phyloP scores from a whole-genome alignment of 2,888 invertebrate species.

The Pachycephus smyrnensis region DNA sequence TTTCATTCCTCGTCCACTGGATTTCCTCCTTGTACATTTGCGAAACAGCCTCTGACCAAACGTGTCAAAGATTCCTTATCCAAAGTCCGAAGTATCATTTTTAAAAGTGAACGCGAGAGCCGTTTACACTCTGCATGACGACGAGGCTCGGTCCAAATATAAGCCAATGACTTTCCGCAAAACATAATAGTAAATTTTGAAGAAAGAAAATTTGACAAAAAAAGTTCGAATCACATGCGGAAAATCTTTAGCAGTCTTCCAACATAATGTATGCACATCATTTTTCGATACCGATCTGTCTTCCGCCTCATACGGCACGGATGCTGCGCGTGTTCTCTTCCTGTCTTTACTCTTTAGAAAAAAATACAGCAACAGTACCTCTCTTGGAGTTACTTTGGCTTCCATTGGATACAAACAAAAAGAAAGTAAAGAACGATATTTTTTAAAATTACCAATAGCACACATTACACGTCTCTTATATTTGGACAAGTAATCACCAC shows the following conservation, averaged over 20 bases:
- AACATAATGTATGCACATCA: neutral
- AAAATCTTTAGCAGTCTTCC: neutral
- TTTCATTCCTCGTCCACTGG: too few species aligned
- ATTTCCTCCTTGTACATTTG: too few species aligned
- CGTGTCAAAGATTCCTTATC: too few species aligned
- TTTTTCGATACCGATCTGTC: too few species aligned
- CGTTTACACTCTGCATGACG: too few species aligned
- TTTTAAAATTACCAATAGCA: neutral
- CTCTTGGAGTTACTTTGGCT: neutral
- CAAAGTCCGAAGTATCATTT: too few species aligned
- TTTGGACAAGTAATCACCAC: conserved; percentile 22
- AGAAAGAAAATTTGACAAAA: neutral
- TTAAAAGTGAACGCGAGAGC: too few species aligned
- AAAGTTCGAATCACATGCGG: neutral
- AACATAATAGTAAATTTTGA: neutral
- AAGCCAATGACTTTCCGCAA: neutral
- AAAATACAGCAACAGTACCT: too few species aligned
- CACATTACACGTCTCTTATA: conserved; percentile 1
- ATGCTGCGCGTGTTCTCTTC: too few species aligned
- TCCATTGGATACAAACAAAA: neutral
- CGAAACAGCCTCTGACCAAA: too few species aligned
- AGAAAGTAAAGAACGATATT: neutral
- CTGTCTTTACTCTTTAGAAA: too few species aligned
- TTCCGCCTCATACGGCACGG: too few species aligned
- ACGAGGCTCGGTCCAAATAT: neutral